phyloP scores from a whole-genome alignment of 2,888 invertebrate genomes.

The Ischnura elegans region DNA sequence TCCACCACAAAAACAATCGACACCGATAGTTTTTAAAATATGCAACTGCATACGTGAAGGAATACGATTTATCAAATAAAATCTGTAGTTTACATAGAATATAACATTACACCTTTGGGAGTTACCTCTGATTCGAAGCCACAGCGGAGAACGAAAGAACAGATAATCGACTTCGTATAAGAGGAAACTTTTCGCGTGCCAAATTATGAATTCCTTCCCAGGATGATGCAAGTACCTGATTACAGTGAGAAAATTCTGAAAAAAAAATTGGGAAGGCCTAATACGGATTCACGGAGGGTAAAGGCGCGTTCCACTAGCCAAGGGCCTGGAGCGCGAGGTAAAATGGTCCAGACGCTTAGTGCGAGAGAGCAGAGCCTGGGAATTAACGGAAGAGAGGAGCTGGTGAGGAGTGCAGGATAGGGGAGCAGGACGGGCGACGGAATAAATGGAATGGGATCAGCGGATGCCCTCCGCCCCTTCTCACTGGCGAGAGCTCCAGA shows the following conservation, averaged over 20 bases:
- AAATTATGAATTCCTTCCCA: not conserved
- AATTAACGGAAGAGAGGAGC: constrained; percentile 36
- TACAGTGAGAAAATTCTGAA: not conserved
- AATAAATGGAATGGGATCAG: not conserved
- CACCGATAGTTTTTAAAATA: too few species aligned
- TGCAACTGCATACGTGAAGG: too few species aligned
- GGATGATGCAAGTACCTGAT: not conserved
- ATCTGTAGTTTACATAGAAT: too few species aligned
- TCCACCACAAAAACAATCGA: too few species aligned
- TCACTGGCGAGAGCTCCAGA: constrained; percentile 48
- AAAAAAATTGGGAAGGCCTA: not conserved
- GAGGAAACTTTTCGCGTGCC: too few species aligned
- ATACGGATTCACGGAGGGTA: not conserved
- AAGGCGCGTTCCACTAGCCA: not conserved
- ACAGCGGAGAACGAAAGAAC: too few species aligned
- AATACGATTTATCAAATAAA: too few species aligned
- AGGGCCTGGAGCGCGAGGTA: not conserved
- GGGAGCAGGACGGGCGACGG: not conserved
- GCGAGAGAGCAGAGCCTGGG: not conserved
- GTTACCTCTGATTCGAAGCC: too few species aligned
- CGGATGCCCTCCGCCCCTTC: constrained; percentile 23
- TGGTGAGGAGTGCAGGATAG: not conserved
- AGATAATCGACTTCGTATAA: too few species aligned
- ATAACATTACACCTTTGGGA: too few species aligned
- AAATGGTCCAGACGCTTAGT: not conserved